Base-by-base conservation (phyloP, 2,797 vertebrate species). In the Glyptemys insculpta region DNA sequence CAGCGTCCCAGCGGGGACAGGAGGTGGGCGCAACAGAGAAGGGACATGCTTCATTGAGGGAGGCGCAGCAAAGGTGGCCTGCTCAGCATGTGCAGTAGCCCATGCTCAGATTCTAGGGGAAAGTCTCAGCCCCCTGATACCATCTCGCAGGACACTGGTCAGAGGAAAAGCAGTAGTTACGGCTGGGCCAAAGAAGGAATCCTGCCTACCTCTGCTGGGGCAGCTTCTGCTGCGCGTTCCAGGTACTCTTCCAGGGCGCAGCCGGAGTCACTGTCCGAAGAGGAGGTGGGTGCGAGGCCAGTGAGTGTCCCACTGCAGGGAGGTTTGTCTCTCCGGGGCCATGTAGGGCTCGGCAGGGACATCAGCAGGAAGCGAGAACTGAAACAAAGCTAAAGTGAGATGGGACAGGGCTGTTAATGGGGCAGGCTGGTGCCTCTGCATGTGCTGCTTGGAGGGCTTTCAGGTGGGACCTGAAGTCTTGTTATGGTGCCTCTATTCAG, bases 221-320 rank as follows among this genome's bases (percentile, higher is more conserved):
- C 23, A 2, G 97, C 96, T n/a, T 94, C 94, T 8, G 27, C 3
- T 2, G 84, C 10, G 23, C 96, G 94, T 18, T 96, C 97, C 18
- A 0, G 72, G 50, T 97, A 97, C 34, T 98, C 96, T 85, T 97
- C 98, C 92, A 97, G 96, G 93, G 95, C 92, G 92, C 96, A 98
- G 92, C 96, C 98, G 15, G 97, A 98, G 91, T 98, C 97, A 15
- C 97, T 97, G 93, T 98, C 98, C 47, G 96, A 96, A 15, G 96
- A 97, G 0, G 95, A 97, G 79, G 97, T 89, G 0, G 94, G 96
- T 0, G 89, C 89, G 9, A 96, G 92, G 11, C 68, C 2, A 3
- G 84, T 57, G 90, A 21, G 4, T 5, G 91, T 88, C 85, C 94
- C 9, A 2, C 95, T 96, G 56, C 83, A 80, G 14, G 90, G 80